These are phyloP conservation scores for Epinephelus moara DNA, from an alignment of 2,113 vertebrate species.

Conservation along the genomic window DNA sequence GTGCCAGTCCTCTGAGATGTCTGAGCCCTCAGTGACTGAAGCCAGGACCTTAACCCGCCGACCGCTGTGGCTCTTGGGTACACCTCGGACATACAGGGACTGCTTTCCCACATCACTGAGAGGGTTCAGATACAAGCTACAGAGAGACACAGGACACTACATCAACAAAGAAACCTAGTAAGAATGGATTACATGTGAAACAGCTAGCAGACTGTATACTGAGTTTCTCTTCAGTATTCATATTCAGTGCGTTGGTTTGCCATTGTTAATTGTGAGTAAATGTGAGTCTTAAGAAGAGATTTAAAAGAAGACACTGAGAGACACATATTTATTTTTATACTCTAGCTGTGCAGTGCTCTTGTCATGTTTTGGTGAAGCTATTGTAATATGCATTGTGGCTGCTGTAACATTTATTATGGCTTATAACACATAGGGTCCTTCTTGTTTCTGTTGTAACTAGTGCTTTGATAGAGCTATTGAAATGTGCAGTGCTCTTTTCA, in stretches of 20 bases:
- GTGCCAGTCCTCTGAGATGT: conserved; percentile 92
- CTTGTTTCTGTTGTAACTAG: too few relatives aligned
- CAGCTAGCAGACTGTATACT: neutral
- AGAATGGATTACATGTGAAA: neutral
- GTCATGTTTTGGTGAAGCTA: too few relatives aligned
- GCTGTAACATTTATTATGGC: too few relatives aligned
- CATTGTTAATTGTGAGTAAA: neutral
- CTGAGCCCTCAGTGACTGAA: conserved; percentile 90
- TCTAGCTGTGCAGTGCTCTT: too few relatives aligned
- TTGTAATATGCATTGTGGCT: too few relatives aligned
- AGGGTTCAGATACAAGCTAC: conserved; percentile 94
- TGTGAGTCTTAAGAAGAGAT: too few relatives aligned
- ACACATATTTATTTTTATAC: too few relatives aligned
- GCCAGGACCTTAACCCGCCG: conserved; percentile 87
- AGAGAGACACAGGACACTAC: neutral
- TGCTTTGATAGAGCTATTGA: too few relatives aligned
- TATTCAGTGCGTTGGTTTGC: neutral
- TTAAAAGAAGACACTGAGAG: too few relatives aligned
- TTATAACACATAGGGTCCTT: too few relatives aligned
- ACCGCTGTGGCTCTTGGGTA: conserved; percentile 68
- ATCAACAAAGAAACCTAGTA: neutral
- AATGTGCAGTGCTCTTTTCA: too few relatives aligned
- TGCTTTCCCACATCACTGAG: conserved; percentile 92
- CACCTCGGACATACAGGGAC: conserved; percentile 79
- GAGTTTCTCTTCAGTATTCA: neutral